Conservation (phyloP, 2,113 vertebrate genomes). For the Cyprinodon tularosa region DNA sequence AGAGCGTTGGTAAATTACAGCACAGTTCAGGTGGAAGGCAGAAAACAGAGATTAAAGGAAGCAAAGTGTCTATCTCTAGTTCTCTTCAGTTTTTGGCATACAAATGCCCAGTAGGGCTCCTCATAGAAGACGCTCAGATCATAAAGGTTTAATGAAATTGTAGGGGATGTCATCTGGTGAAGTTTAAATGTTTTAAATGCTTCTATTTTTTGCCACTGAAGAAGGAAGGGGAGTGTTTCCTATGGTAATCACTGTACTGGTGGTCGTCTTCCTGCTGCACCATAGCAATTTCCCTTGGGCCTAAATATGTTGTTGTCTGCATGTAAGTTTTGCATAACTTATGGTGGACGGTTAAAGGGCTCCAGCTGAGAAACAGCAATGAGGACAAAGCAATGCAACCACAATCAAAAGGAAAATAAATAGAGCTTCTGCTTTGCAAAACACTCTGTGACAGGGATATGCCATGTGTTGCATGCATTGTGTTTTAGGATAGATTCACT, state of each 20-base stretch:
- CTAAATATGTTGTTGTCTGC: conserved; percentile 30
- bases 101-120: conserved; percentile 32
- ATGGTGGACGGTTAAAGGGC: not conserved
- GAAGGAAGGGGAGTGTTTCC: conserved; percentile 41
- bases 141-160: conserved; percentile 73
- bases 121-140: conserved; percentile 30
- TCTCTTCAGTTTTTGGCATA: not conserved
- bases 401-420: conserved; percentile 6
- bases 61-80: conserved; percentile 10
- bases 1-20: conserved; percentile 23
- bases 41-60: conserved; percentile 22
- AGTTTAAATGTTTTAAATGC: conserved; percentile 72
- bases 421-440: not conserved
- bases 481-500: conserved; percentile 6
- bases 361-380: conserved; percentile 10
- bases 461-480: conserved; percentile 10
- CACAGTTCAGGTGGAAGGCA: conserved; percentile 17
- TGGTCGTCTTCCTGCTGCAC: conserved; percentile 39
- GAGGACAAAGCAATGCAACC: not conserved
- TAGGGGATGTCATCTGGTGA: conserved; percentile 50
- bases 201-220: conserved; percentile 60
- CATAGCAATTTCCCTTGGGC: conserved; percentile 43
- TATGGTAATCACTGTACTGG: conserved; percentile 43
- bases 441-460: not conserved
- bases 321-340: conserved; percentile 54